These are phyloP conservation scores for Anagrus nilaparvatae DNA, from an alignment of 1,140 invertebrate genomes.

Conservation along the genomic window DNA sequence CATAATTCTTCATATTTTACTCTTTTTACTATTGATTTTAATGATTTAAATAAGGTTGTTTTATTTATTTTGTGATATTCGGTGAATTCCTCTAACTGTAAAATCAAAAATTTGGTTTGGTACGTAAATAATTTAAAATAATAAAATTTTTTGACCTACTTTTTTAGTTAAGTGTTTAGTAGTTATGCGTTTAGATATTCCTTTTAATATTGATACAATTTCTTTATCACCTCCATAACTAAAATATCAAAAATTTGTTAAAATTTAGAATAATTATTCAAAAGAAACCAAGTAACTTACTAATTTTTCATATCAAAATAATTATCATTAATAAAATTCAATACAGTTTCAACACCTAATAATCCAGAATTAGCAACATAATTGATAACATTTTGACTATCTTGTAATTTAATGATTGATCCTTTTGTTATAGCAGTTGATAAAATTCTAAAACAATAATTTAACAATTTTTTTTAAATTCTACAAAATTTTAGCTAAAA, in stretches of 20 bases:
- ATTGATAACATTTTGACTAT: slow-evolving; percentile 26
- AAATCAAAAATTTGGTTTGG: background rate
- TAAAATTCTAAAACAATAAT: slow-evolving; percentile 19
- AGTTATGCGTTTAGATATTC: no score
- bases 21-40: slow-evolving; percentile 3
- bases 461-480: slow-evolving; percentile 1
- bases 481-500: no score
- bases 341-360: slow-evolving; percentile 34
- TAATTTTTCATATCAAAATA: slow-evolving; percentile 30
- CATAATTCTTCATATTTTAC: slow-evolving; percentile 21
- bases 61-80: background rate
- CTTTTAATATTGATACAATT: no score
- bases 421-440: slow-evolving; percentile 18
- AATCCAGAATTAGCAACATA: slow-evolving; percentile 38
- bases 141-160: no score
- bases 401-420: slow-evolving; percentile 23
- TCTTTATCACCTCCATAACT: no score
- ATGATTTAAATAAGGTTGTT: background rate
- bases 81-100: slow-evolving; percentile 20
- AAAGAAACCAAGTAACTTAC: slow-evolving; percentile 42
- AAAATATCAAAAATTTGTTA: no score
- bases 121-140: background rate
- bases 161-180: no score
- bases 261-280: no score
- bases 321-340: slow-evolving; percentile 41